Evolutionary conservation across 2,797 vertebrate species (phyloP).

Genomic region (Acipenser ruthenus): DNA sequence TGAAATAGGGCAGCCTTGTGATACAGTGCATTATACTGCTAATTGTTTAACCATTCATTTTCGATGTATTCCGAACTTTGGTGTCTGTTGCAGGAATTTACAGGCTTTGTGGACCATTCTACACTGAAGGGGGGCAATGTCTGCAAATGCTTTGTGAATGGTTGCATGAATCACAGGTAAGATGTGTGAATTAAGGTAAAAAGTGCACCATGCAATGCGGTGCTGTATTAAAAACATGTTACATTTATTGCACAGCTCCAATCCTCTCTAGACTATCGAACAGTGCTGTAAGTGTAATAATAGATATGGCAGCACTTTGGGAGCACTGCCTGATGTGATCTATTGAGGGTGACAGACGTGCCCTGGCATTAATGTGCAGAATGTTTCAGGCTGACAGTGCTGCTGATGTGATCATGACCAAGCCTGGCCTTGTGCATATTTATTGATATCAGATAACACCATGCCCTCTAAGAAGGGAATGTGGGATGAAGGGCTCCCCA

Average conservation of each 20-base stretch:
- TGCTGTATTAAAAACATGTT: neutral
- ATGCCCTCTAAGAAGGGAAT: neutral
- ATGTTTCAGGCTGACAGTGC: neutral
- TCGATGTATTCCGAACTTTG: too few species aligned
- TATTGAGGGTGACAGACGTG: neutral
- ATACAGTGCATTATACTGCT: too few species aligned
- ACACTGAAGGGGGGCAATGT: too few species aligned
- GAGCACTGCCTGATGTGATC: neutral
- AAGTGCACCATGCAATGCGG: too few species aligned
- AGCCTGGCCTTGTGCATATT: neutral
- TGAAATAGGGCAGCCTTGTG: too few species aligned
- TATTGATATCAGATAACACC: conserved; percentile 1
- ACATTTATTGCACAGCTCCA: neutral
- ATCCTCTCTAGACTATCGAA: conserved; percentile 1
- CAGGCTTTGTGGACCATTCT: too few species aligned
- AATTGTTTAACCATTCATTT: too few species aligned
- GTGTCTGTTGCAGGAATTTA: too few species aligned
- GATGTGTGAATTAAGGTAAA: too few species aligned
- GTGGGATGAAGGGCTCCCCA: neutral
- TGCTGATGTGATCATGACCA: conserved; percentile 1
- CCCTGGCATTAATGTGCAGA: conserved; percentile 1
- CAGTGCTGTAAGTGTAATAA: conserved; percentile 1
- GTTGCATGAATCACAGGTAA: too few species aligned
- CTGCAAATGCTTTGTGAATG: too few species aligned
- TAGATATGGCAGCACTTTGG: neutral